These are phyloP conservation scores for Paramuricea clavata DNA, from an alignment of 92 coral and sea anemone genomes.

Conservation along the genomic window DNA sequence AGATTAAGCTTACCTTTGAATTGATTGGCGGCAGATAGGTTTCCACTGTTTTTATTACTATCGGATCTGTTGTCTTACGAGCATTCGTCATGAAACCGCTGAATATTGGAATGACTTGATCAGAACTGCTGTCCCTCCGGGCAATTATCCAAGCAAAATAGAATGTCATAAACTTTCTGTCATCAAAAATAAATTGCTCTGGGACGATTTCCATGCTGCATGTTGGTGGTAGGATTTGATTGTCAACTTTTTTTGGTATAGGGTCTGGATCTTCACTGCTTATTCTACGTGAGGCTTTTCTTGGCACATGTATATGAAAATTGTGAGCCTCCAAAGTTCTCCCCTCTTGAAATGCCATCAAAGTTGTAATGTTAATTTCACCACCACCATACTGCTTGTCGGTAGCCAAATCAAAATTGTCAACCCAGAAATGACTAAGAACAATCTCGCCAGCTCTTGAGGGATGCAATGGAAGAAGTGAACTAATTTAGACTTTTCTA, in stretches of 20 bases:
- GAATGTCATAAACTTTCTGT: background rate
- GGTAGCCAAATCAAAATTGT: background rate
- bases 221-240: constrained; percentile 20
- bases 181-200: background rate
- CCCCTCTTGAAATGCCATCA: background rate
- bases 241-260: background rate
- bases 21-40: constrained; percentile 6
- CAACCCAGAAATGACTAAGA: background rate
- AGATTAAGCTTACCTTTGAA: constrained; percentile 14
- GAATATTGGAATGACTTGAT: constrained; percentile 11
- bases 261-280: background rate
- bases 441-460: background rate
- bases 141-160: constrained; percentile 19
- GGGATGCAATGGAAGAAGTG: background rate
- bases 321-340: background rate
- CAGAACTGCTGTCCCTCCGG: background rate
- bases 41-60: constrained; percentile 2
- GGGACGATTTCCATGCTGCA: constrained; percentile 8
- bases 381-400: constrained; percentile 2
- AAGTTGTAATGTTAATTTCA: background rate
- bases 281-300: constrained; percentile 3
- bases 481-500: background rate
- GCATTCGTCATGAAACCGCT: constrained; percentile 2
- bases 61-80: background rate
- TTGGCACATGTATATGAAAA: background rate